Percentiles rank a stretch among this genome's conserved stretches.
Evolutionary conservation across 2,797 vertebrate species (phyloP).

Genomic region (Oreonectes daqikongensis): DNA sequence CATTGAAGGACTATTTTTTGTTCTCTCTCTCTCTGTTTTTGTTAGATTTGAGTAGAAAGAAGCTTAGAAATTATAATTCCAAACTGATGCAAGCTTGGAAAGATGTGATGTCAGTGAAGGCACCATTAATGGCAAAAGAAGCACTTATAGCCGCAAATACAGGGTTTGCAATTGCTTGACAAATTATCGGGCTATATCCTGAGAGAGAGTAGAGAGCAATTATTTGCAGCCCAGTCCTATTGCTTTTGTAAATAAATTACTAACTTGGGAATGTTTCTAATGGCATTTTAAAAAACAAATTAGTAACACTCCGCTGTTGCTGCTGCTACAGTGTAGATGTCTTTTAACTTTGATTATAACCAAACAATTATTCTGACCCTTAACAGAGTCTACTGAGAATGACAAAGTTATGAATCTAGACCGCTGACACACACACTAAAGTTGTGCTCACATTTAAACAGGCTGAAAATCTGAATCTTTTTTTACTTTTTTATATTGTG

Average conservation of each 20-base stretch:
- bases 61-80: slow-evolving; percentile 49
- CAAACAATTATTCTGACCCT: not conserved
- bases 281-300: slow-evolving; percentile 3
- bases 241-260: slow-evolving; percentile 1
- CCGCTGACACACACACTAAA: not conserved
- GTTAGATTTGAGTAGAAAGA: slow-evolving; percentile 50
- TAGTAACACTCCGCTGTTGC: not conserved
- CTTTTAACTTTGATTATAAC: not conserved
- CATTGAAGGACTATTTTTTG: slow-evolving; percentile 12
- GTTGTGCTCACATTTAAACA: not conserved
- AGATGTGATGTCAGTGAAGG: slow-evolving; percentile 67
- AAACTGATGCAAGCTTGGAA: slow-evolving; percentile 60
- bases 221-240: not conserved
- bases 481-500: not conserved
- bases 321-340: not conserved
- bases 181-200: not conserved
- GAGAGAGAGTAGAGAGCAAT: not conserved
- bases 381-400: not conserved
- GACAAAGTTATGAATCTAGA: not conserved
- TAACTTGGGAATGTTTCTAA: not conserved
- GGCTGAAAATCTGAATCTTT: not conserved
- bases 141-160: not conserved
- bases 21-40: slow-evolving; percentile 13
- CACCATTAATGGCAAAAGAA: slow-evolving; percentile 21
- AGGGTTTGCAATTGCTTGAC: slow-evolving; percentile 2